Conservation (phyloP, 2,888 invertebrate genomes). For the Uloborus plumipes region DNA sequence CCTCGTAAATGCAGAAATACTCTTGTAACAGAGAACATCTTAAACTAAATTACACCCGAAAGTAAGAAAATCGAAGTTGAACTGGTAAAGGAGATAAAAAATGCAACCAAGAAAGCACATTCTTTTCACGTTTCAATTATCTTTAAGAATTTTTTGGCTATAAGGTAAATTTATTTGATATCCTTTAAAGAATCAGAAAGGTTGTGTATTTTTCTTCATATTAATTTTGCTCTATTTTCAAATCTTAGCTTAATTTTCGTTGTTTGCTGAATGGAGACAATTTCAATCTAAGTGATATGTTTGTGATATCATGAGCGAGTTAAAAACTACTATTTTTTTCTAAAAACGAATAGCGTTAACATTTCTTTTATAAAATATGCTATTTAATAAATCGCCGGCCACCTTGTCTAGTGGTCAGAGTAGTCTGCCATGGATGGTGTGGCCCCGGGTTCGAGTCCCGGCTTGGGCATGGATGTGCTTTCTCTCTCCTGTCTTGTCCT, state of each 20-base stretch:
- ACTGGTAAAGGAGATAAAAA: conserved; percentile 44
- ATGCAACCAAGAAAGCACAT: conserved; percentile 18
- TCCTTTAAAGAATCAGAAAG: conserved; percentile 4
- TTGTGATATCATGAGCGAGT: background rate
- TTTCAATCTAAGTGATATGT: conserved; percentile 15
- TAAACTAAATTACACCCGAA: conserved; percentile 17
- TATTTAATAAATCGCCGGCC: too few relatives aligned
- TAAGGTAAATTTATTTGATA: conserved; percentile 13
- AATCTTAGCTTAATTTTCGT: conserved; percentile 9
- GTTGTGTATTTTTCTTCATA: conserved; percentile 24
- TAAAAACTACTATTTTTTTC: too few relatives aligned
- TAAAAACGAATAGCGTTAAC: too few relatives aligned
- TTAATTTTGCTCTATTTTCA: conserved; percentile 27
- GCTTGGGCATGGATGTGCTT: too few relatives aligned
- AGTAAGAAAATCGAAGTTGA: conserved; percentile 41
- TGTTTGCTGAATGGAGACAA: conserved; percentile 29
- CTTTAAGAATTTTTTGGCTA: conserved; percentile 13
- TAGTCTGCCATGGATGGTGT: too few relatives aligned
- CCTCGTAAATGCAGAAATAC: conserved; percentile 16
- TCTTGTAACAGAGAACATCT: conserved; percentile 13
- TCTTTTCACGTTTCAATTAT: conserved; percentile 23
- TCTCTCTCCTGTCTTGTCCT: too few relatives aligned
- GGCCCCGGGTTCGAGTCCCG: too few relatives aligned
- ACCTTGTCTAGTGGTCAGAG: too few relatives aligned
- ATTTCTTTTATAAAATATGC: too few relatives aligned